Base-by-base conservation (phyloP, 2,888 invertebrate genomes). In the Lasiommata megera region DNA sequence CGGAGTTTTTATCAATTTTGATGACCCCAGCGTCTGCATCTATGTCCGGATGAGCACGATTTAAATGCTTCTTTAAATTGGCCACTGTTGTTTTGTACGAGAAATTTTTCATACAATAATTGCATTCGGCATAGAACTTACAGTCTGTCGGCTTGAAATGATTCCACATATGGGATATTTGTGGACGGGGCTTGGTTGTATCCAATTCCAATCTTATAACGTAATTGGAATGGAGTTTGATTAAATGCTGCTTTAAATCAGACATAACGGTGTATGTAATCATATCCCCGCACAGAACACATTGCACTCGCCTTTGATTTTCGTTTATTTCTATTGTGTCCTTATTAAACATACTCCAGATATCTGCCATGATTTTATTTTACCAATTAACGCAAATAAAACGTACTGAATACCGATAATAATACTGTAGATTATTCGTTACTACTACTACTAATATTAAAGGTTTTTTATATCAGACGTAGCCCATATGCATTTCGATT, bases 41-140 rank as follows among this genome's bases (percentile, higher is more conserved):
- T 6, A 48, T 12, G 2, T 18, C 36, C 0, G 48, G 48, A n/a
- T 48, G 48, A 1, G 6, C n/a, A 8, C 48, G 12, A 0, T 8
- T n/a, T 8, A 48, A 18, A 36, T 48, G 48, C 9, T 34, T 36
- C 1, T n/a, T 48, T 36, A 48, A 36, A 18, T 48, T 48, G 9
- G 3, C 34, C 3, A 12, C 6, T 3, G 34, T 48, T n/a, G 48
- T 12, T 18, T 36, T 48, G 9, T 48, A 36, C 3, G 48, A 48
- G 2, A 48, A 18, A n/a, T 17, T n/a, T 1, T 48, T 48, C 5
- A 8, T 48, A 7, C 48, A 48, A 6, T 48, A 18, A 18, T 36
- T 48, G 18, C 48, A 48, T 6, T 36, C 34, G 8, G 48, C 48
- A 12, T 36, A 36, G n/a, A n/a, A 48, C 7, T 36, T 17, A 3